These are phyloP conservation scores for Leptinotarsa defecta DNA, from an alignment of 1,140 invertebrate genomes.

Conservation along the genomic window DNA sequence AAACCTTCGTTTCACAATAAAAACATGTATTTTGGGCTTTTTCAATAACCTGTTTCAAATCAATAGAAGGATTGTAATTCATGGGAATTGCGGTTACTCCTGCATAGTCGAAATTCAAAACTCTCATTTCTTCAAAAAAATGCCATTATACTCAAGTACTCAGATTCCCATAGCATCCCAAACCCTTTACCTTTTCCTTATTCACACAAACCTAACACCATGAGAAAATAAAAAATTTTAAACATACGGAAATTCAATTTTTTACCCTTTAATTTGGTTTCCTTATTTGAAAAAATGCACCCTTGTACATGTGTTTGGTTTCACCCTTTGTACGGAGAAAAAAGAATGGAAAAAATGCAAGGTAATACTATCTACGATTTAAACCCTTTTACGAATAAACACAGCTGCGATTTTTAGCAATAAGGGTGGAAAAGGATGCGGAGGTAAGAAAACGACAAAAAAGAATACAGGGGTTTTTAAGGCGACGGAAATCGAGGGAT, in stretches of 20 bases:
- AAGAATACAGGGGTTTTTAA: neutral
- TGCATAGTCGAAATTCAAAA: neutral
- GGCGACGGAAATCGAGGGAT: conserved; percentile 8
- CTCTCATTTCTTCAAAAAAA: neutral
- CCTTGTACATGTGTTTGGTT: conserved; percentile 27
- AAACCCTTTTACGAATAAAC: conserved; percentile 41
- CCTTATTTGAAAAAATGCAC: conserved; percentile 26
- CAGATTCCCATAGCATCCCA: neutral
- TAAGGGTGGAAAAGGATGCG: conserved; percentile 22
- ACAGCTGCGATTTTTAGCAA: conserved; percentile 37
- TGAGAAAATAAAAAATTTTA: conserved; percentile 23
- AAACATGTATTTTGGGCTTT: no score
- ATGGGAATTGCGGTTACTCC: neutral
- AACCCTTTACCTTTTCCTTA: conserved; percentile 21
- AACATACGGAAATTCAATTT: conserved; percentile 26
- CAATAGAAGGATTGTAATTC: neutral
- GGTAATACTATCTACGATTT: conserved; percentile 39
- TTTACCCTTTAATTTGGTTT: conserved; percentile 26
- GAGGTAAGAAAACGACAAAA: conserved; percentile 19
- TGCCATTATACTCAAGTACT: neutral
- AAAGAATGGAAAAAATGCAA: conserved; percentile 35
- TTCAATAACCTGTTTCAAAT: no score
- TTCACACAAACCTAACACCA: conserved; percentile 23
- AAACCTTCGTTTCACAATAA: no score
- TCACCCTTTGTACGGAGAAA: conserved; percentile 27